Evolutionary conservation across 2,888 invertebrate genomes (phyloP).

Genomic region (Torymus tubicola): DNA sequence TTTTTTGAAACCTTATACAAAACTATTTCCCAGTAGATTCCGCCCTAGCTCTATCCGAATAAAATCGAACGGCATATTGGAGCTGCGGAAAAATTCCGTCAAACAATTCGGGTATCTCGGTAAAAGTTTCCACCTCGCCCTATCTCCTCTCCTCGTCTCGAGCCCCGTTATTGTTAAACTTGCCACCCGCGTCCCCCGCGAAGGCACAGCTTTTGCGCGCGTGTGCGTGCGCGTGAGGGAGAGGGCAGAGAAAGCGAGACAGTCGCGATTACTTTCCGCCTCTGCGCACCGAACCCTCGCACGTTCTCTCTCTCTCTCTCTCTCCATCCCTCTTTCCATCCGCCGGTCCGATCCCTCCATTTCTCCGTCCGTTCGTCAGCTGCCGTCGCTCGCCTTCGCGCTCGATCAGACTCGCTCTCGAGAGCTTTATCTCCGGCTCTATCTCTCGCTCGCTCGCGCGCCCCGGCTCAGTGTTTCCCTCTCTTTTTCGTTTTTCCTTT

Average conservation of each 20-base stretch:
- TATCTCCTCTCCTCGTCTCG: constrained; percentile 5
- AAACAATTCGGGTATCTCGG: constrained; percentile 7
- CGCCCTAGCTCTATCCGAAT: too few relatives aligned
- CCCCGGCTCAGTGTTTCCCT: background rate
- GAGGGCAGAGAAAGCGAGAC: constrained; percentile 53
- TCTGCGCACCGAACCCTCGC: constrained; percentile 79
- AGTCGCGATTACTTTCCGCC: constrained; percentile 79
- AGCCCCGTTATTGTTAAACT: constrained; percentile 43
- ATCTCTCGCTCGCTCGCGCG: constrained; percentile 31
- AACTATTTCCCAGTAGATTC: too few relatives aligned
- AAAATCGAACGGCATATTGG: background rate
- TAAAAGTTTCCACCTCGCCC: constrained; percentile 8
- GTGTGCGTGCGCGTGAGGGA: background rate
- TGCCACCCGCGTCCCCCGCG: constrained; percentile 30
- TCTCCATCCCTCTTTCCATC: constrained; percentile 56
- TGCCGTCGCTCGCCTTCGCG: constrained; percentile 65
- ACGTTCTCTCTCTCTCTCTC: constrained; percentile 60
- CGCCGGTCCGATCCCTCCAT: constrained; percentile 62
- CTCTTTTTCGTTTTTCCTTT: background rate
- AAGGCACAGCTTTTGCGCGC: constrained; percentile 27
- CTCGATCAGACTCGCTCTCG: constrained; percentile 49
- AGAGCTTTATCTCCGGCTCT: constrained; percentile 45
- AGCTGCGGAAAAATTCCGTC: constrained; percentile 12
- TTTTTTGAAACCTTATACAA: too few relatives aligned
- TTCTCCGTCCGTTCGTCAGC: constrained; percentile 69